Percentiles rank a stretch among this genome's conserved stretches.
These are phyloP conservation scores for Pteruthius melanotis DNA, from an alignment of 2,113 vertebrate species.

Conservation along the genomic window DNA sequence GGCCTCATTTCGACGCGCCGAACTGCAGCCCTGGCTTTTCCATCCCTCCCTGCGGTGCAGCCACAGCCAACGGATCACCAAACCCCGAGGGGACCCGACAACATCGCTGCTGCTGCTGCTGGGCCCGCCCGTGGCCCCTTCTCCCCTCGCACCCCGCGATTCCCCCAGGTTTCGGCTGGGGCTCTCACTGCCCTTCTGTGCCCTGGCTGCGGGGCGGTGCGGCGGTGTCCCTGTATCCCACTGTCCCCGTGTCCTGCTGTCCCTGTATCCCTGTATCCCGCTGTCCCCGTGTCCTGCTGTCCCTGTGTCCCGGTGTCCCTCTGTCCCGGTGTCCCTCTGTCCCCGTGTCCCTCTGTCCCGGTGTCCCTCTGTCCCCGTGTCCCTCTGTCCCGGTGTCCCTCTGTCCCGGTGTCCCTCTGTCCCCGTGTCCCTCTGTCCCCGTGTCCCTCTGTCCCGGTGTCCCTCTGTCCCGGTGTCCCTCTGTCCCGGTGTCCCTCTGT, in stretches of 20 bases:
- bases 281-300: not conserved
- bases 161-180: rapidly evolving
- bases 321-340: too few relatives aligned
- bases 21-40: not conserved
- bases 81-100: rapidly evolving
- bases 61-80: rapidly evolving
- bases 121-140: rapidly evolving
- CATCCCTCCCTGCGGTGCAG: rapidly evolving
- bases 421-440: too few relatives aligned
- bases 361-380: too few relatives aligned
- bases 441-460: too few relatives aligned
- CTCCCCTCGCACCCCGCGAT: rapidly evolving
- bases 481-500: too few relatives aligned
- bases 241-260: not conserved
- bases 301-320: too few relatives aligned
- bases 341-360: too few relatives aligned
- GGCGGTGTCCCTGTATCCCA: not conserved
- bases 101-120: rapidly evolving
- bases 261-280: too few relatives aligned
- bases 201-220: rapidly evolving
- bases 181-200: rapidly evolving
- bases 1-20: rapidly evolving
- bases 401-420: too few relatives aligned
- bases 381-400: too few relatives aligned
- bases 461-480: too few relatives aligned